Base-by-base conservation (phyloP, 2,888 invertebrate genomes). In the Dermolepida albohirtum region DNA sequence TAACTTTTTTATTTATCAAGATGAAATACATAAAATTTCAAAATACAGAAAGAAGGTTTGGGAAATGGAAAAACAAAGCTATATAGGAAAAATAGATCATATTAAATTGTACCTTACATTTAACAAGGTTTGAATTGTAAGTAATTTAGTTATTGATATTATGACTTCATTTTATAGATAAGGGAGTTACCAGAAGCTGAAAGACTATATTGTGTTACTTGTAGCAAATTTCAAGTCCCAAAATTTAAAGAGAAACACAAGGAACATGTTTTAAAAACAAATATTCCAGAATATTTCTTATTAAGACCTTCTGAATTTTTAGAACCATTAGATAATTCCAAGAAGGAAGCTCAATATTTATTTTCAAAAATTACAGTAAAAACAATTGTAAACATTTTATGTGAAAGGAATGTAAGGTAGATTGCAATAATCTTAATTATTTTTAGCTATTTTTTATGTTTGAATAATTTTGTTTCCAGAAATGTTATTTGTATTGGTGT, bases 261-360 rank as follows among this genome's bases (percentile, higher is more conserved):
- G 0, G 84, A 85, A 67, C 92, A 92, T 76, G 81, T 85, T 22
- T 76, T 89, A 0, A 79, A 84, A 8, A 82, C 81, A 34, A 83
- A 85, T 22, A 76, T 92, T 5, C 85, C 85, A 0, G 87, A 89
- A 75, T 83, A 89, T 71, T 84, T 88, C 71, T 80, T 93, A 17
- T 75, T 77, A 1, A 85, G 87, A 73, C 92, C 94, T 0, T 89
- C 92, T 0, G 85, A 86, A 65, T 86, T 94, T 77, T 80, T 96
- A 8, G 86, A 86, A 29, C 89, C 94, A 0, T 78, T 92, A 11
- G 88, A 90, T 51, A 88, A 92, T 82, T 88, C 92, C 57, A 91
- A 92, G 73, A 90, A 89, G 22, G 94, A 95, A 83, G 96, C 96
- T 0, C 96, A 96, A 81, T 96, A 93, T 81, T 88, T 95, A 74